phyloP scores from a whole-genome alignment of 2,797 vertebrate species.

The Notoglanidium macrostoma region DNA sequence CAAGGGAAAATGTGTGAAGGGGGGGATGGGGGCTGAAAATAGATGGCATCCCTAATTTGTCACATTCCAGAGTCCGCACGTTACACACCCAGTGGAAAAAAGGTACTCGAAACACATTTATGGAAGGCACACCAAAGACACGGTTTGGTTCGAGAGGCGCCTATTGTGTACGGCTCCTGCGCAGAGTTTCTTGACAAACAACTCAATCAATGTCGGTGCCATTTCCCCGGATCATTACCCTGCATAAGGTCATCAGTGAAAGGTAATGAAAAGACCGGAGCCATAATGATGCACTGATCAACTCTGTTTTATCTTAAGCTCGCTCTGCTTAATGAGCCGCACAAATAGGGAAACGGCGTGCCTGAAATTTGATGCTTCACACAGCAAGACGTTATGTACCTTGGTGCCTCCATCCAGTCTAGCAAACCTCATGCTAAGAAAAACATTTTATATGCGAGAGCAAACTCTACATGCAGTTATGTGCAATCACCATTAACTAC shows the following conservation, averaged over 20 bases:
- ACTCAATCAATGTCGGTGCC: not conserved
- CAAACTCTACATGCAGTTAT: too few relatives aligned
- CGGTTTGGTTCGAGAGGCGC: not conserved
- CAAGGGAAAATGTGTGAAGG: constrained; percentile 44
- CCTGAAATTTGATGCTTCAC: constrained; percentile 32
- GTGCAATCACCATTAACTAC: not conserved
- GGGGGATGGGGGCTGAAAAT: constrained; percentile 23
- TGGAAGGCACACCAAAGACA: not conserved
- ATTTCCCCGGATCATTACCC: constrained; percentile 30
- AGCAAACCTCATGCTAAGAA: not conserved
- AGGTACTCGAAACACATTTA: not conserved
- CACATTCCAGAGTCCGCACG: constrained; percentile 46
- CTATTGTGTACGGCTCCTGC: not conserved
- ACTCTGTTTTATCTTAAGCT: constrained; percentile 23
- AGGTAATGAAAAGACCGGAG: constrained; percentile 15
- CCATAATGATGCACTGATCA: constrained; percentile 10
- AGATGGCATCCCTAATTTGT: constrained; percentile 51
- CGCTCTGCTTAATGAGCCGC: constrained; percentile 29
- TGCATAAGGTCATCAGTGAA: constrained; percentile 27
- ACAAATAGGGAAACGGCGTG: constrained; percentile 25
- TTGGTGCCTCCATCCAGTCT: not conserved
- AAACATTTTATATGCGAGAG: not conserved
- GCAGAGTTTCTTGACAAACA: not conserved
- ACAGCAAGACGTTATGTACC: not conserved
- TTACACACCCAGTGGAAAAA: constrained; percentile 37